phyloP scores from a whole-genome alignment of 2,113 vertebrate species.

The Tachycineta bicolor region DNA sequence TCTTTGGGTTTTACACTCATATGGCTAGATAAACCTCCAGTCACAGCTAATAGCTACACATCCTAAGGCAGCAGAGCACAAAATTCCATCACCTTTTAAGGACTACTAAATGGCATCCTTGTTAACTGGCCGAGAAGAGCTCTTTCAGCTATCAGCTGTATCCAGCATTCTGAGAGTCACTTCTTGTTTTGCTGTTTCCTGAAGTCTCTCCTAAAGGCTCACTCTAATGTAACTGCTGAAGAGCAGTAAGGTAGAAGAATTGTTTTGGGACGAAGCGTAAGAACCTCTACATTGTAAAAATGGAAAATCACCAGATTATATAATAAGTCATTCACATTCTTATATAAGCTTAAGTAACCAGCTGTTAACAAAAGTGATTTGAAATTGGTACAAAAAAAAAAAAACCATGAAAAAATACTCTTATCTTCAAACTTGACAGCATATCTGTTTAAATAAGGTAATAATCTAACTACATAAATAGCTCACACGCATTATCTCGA shows the following conservation, averaged over 20 bases:
- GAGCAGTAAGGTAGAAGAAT: background rate
- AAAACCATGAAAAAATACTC: background rate
- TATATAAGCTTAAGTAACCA: background rate
- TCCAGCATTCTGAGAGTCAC: background rate
- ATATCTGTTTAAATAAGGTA: background rate
- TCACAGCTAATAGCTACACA: background rate
- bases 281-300: background rate
- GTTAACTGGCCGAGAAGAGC: background rate
- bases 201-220: background rate
- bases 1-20: background rate
- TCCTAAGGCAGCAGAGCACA: background rate
- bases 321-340: background rate
- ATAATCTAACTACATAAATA: background rate
- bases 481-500: background rate
- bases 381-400: background rate
- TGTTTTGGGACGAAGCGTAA: background rate
- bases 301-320: background rate
- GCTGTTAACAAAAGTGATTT: background rate
- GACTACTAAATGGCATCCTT: background rate
- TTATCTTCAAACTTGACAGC: background rate
- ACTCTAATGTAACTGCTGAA: background rate
- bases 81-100: slow-evolving; percentile 6
- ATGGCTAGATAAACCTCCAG: background rate
- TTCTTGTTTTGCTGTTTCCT: background rate
- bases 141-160: background rate